A percentile compares a stretch with the other conserved stretches of the same genome.
These are phyloP conservation scores for Benthosema pterotum DNA, from an alignment of 2,797 vertebrate genomes.

Conservation along the genomic window DNA sequence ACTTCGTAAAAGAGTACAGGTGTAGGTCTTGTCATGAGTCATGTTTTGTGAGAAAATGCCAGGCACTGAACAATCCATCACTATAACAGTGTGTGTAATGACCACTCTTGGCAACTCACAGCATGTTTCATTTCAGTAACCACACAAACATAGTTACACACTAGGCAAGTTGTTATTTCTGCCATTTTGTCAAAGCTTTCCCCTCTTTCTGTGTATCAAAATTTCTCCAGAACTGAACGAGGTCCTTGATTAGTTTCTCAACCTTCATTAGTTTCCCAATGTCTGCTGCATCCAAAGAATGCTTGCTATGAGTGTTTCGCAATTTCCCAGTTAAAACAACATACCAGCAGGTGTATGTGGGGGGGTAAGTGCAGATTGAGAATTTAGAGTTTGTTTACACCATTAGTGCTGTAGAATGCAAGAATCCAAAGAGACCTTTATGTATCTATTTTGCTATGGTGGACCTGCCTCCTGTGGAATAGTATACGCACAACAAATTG, in stretches of 20 bases:
- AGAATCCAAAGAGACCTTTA: conserved; percentile 29
- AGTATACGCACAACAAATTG: too few species aligned
- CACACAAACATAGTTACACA: neutral
- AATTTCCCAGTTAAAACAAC: conserved; percentile 44
- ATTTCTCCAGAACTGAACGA: conserved; percentile 9
- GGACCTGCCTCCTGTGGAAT: conserved; percentile 18
- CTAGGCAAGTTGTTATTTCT: neutral
- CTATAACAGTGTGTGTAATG: neutral
- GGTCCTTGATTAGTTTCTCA: conserved; percentile 27
- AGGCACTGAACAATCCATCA: too few species aligned
- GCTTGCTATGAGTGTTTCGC: conserved; percentile 55
- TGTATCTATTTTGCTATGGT: conserved; percentile 21
- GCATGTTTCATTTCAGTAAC: neutral
- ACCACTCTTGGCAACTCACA: neutral
- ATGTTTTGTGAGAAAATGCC: conserved; percentile 18
- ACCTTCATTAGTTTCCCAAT: conserved; percentile 31
- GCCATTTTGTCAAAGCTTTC: conserved; percentile 5
- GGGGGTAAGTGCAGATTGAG: conserved; percentile 51
- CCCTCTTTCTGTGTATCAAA: conserved; percentile 11
- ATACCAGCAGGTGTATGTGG: conserved; percentile 63
- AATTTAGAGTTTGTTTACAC: conserved; percentile 44
- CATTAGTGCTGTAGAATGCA: conserved; percentile 35
- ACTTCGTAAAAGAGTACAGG: neutral
- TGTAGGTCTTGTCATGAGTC: conserved; percentile 51
- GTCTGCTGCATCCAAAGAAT: conserved; percentile 41